Base-by-base conservation (phyloP, 2,113 vertebrate genomes). In the Ophthalmolycus amberensis region DNA sequence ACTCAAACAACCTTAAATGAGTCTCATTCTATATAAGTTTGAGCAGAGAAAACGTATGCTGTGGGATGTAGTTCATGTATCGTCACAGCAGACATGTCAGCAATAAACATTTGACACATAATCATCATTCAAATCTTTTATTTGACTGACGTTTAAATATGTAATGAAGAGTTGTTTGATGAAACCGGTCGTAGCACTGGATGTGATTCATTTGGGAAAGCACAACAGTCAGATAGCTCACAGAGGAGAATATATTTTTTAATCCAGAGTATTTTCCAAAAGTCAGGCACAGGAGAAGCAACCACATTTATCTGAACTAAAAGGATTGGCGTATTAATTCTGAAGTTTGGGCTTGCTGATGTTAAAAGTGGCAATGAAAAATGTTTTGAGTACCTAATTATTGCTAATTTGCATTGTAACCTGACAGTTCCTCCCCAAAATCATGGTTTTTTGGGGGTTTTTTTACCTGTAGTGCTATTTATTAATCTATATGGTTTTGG, bases 211-310 rank as follows among this genome's bases (percentile, higher is more conserved):
- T 75, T 82, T 37, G 34, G 77, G 44, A 38, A 16, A 75, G 38
- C 10, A 71, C 27, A 78, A 70, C 5, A 71, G 15, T 59, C 40
- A 9, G 4, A 29, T 22, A 67, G 71, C 12, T 29, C 48, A 81
- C 59, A 9, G 14, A 71, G 27, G 60, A 82, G 65, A 58, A 79
- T 9, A 18, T 71, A 52, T 44, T 46, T 80, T 85, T 18, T 46
- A 6, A 58, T 62, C 2, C 58, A 50, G 37, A 66, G 34, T 20
- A 71, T 60, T 71, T 71, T 56, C 27, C 29, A 59, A 42, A 52
- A n/a, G 63, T 37, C 48, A 71, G 68, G 32, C 48, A 54, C 68
- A 15, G 32, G 27, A 34, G 3, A 14, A 52, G 48, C 74, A 20
- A 71, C 37, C 15, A 69, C 34, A 73, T 60, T 44, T 59, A 68